Evolutionary conservation across 2,888 invertebrate genomes (phyloP).

Genomic region (Augochlorella aurata): DNA sequence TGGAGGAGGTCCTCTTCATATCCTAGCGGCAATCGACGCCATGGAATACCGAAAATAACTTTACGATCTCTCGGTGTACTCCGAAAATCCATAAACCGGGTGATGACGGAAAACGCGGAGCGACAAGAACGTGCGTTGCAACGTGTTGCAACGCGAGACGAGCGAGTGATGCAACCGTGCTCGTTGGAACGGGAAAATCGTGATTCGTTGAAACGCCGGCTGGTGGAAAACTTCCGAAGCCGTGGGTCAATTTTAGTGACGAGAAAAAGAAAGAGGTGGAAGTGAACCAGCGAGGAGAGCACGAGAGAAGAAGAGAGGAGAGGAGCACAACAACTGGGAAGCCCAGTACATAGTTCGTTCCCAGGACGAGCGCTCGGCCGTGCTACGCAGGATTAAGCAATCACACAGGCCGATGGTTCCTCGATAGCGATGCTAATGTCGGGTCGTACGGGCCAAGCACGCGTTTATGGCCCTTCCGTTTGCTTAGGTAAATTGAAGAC

Average conservation of each 20-base stretch:
- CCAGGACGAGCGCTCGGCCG: constrained; percentile 63
- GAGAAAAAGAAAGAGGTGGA: neutral
- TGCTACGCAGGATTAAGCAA: constrained; percentile 74
- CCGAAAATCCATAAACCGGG: constrained; percentile 46
- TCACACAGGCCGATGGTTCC: constrained; percentile 73
- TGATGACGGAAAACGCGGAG: constrained; percentile 33
- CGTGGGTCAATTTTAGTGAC: neutral
- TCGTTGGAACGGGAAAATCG: neutral
- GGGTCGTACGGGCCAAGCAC: constrained; percentile 67
- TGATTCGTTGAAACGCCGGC: neutral
- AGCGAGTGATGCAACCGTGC: neutral
- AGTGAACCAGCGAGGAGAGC: neutral
- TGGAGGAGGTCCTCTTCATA: constrained; percentile 62
- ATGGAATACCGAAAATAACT: constrained; percentile 48
- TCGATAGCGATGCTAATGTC: constrained; percentile 79
- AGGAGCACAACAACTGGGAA: constrained; percentile 51
- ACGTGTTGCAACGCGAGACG: neutral
- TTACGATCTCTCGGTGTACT: constrained; percentile 45
- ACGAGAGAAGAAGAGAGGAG: neutral
- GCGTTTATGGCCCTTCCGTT: constrained; percentile 72
- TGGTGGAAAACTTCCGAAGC: neutral
- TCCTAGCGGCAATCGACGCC: constrained; percentile 60
- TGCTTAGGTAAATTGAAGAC: constrained; percentile 71
- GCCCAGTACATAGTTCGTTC: constrained; percentile 61
- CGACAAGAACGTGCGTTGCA: neutral